These are phyloP conservation scores for Arctia plantaginis DNA, from an alignment of 2,888 invertebrate species.

Conservation along the genomic window DNA sequence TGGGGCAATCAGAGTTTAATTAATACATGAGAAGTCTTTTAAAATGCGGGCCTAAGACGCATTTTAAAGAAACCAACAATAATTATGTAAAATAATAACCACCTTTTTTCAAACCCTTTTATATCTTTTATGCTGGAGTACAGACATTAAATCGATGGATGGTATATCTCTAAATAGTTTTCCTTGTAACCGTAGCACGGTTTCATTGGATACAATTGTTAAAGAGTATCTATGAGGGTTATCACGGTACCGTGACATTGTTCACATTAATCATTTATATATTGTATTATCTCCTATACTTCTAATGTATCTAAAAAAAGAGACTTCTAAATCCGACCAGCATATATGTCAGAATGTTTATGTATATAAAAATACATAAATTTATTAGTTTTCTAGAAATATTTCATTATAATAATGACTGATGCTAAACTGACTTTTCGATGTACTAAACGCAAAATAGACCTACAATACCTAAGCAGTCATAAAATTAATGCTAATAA, in stretches of 20 bases:
- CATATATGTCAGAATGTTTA: neutral
- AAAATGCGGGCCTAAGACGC: too few relatives aligned
- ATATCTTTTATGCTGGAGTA: neutral
- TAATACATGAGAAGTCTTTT: too few relatives aligned
- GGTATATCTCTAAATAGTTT: neutral
- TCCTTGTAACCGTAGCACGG: neutral
- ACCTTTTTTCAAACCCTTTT: neutral
- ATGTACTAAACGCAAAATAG: constrained; percentile 18
- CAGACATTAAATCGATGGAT: neutral
- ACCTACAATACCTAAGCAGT: constrained; percentile 16
- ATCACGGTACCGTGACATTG: too few relatives aligned
- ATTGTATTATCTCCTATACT: neutral
- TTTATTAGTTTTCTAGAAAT: neutral
- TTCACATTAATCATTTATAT: too few relatives aligned
- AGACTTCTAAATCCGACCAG: neutral
- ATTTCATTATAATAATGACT: neutral
- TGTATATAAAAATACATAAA: neutral
- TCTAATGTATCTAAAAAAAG: neutral
- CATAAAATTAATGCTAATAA: constrained; percentile 21
- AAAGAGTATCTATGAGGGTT: too few relatives aligned
- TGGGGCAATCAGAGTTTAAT: too few relatives aligned
- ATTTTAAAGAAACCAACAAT: neutral
- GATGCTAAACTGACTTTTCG: constrained; percentile 5
- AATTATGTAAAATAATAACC: neutral
- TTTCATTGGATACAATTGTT: too few relatives aligned